A percentile compares a stretch with the other conserved stretches of the same genome.
Evolutionary conservation across 2,113 vertebrate genomes (phyloP).

Genomic region (Mus pahari): DNA sequence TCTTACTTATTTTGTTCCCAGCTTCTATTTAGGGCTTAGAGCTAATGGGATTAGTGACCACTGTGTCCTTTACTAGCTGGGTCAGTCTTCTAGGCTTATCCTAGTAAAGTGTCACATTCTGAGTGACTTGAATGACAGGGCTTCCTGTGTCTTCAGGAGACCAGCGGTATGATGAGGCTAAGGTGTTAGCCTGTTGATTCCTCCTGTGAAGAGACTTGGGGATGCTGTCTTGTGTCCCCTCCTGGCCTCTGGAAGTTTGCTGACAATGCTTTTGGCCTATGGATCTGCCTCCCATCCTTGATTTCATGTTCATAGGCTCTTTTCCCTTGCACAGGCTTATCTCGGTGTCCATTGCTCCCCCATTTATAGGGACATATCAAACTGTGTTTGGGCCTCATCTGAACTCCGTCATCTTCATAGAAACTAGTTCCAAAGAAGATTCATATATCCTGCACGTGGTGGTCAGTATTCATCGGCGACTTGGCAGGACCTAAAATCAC

Average conservation of each 20-base stretch:
- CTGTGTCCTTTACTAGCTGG: neutral
- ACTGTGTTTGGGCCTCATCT: neutral
- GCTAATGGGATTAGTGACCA: neutral
- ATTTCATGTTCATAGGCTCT: neutral
- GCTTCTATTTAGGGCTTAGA: neutral
- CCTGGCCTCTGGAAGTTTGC: neutral
- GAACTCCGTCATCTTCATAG: neutral
- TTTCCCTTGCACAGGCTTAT: neutral
- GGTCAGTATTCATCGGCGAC: neutral
- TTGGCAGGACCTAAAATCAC: neutral
- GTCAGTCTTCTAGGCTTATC: neutral
- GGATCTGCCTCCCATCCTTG: neutral
- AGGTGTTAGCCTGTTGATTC: neutral
- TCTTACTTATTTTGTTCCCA: slow-evolving; percentile 16
- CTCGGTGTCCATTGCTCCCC: neutral
- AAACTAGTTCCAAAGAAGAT: neutral
- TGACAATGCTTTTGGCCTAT: neutral
- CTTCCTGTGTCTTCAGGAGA: neutral
- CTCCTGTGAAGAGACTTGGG: neutral
- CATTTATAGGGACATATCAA: neutral
- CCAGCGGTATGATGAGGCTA: neutral
- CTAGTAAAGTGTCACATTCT: neutral
- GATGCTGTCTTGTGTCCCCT: neutral
- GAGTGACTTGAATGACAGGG: neutral
- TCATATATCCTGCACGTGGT: neutral